These are phyloP conservation scores for Athene cunicularia DNA, from an alignment of 2,113 vertebrate species.

Conservation along the genomic window DNA sequence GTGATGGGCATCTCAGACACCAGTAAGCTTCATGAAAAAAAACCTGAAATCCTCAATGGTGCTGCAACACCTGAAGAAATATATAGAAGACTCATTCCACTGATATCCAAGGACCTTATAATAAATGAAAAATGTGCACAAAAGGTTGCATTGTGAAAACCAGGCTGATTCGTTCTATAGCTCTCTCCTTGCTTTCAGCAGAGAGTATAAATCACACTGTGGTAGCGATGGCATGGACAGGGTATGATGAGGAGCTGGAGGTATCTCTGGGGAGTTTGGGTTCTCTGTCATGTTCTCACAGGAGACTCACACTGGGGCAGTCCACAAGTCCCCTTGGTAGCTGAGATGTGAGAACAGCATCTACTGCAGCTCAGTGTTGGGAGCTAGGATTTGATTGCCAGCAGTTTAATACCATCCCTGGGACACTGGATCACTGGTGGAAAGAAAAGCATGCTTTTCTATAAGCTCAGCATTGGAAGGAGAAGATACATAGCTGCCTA, in stretches of 20 bases:
- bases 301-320: not conserved
- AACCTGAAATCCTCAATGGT: not conserved
- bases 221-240: not conserved
- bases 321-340: not conserved
- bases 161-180: not conserved
- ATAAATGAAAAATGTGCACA: not conserved
- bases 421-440: not conserved
- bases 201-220: not conserved
- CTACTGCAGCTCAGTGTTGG: not conserved
- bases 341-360: not conserved
- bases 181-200: not conserved
- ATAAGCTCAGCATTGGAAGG: not conserved
- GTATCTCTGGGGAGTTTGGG: not conserved
- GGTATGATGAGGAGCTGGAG: not conserved
- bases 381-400: not conserved
- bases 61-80: not conserved
- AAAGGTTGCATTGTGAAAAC: not conserved
- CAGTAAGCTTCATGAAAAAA: not conserved
- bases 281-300: not conserved
- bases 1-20: not conserved
- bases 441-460: not conserved
- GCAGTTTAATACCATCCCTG: not conserved
- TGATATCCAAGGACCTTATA: not conserved
- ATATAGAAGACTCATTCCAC: not conserved
- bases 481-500: not conserved